A percentile compares a stretch with the other conserved stretches of the same genome.
These are phyloP conservation scores for Bombylius major DNA, from an alignment of 2,888 invertebrate genomes.

Conservation along the genomic window DNA sequence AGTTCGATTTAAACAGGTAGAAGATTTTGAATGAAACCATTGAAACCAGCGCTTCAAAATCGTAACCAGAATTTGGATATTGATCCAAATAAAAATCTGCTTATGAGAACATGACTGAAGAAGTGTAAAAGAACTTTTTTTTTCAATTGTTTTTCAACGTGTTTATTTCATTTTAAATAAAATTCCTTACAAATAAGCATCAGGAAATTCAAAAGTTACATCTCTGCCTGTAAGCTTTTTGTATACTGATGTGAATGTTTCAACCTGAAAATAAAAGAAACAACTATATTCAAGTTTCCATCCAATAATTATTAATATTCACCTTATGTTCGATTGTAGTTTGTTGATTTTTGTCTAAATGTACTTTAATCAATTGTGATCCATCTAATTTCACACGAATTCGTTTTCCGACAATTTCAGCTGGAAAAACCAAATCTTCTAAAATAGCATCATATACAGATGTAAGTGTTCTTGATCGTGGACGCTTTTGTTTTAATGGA, in stretches of 20 bases:
- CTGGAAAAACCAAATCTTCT: constrained; percentile 95
- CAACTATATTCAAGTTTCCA: too few relatives aligned
- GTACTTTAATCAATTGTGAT: constrained; percentile 91
- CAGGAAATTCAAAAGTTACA: constrained; percentile 98
- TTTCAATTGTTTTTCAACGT: too few relatives aligned
- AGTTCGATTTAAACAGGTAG: too few relatives aligned
- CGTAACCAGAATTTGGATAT: too few relatives aligned
- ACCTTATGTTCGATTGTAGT: constrained; percentile 99
- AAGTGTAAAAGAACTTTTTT: too few relatives aligned
- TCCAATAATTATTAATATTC: constrained; percentile 18
- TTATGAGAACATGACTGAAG: too few relatives aligned
- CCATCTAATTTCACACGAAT: constrained; percentile 94
- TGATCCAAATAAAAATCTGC: too few relatives aligned
- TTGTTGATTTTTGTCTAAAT: constrained; percentile 95
- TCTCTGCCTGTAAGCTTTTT: constrained; percentile 98
- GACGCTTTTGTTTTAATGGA: constrained; percentile 63
- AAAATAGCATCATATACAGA: constrained; percentile 95
- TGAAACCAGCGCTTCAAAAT: too few relatives aligned
- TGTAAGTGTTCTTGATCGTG: constrained; percentile 78
- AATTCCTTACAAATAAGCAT: constrained; percentile 42
- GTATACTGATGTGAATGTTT: constrained; percentile 96
- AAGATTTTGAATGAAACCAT: too few relatives aligned
- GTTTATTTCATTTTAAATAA: too few relatives aligned
- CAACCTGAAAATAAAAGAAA: constrained; percentile 57
- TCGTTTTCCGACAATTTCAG: constrained; percentile 97